phyloP scores from a whole-genome alignment of 2,888 invertebrate species.

The Melanostoma scalare region DNA sequence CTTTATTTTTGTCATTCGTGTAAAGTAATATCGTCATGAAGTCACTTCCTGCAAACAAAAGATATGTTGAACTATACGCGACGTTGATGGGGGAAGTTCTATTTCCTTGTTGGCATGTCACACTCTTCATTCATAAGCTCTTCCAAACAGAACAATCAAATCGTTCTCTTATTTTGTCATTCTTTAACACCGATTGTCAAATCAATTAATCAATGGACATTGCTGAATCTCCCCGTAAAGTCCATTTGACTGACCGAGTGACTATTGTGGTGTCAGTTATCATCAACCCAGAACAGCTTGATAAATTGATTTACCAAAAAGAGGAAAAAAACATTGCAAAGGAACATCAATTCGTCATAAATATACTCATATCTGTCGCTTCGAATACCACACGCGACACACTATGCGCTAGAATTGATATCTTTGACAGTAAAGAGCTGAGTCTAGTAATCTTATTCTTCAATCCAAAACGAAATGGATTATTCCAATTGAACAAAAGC shows the following conservation, averaged over 20 bases:
- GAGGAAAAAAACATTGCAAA: background rate
- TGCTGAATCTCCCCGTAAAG: background rate
- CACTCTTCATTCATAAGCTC: too few relatives aligned
- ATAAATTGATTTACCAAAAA: conserved; percentile 48
- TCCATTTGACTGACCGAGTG: conserved; percentile 36
- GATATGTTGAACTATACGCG: too few relatives aligned
- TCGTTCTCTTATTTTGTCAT: background rate
- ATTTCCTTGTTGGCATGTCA: too few relatives aligned
- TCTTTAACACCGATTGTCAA: background rate
- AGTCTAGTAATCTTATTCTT: conserved; percentile 5
- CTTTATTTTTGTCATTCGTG: too few relatives aligned
- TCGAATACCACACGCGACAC: background rate
- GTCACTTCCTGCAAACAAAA: too few relatives aligned
- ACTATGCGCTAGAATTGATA: conserved; percentile 17
- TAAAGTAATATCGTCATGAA: too few relatives aligned
- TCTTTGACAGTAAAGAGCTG: conserved; percentile 31
- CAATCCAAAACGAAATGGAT: conserved; percentile 52
- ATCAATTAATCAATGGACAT: conserved; percentile 7
- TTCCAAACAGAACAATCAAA: too few relatives aligned
- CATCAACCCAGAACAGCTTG: conserved; percentile 18
- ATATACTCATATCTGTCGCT: conserved; percentile 14
- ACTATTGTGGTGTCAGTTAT: conserved; percentile 40
- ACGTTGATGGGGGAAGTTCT: too few relatives aligned
- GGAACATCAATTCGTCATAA: conserved; percentile 53
- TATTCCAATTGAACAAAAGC: conserved; percentile 54